Percentiles rank a stretch among this genome's conserved stretches.
phyloP scores from a whole-genome alignment of 1,140 invertebrate genomes.

The Papilio machaon region DNA sequence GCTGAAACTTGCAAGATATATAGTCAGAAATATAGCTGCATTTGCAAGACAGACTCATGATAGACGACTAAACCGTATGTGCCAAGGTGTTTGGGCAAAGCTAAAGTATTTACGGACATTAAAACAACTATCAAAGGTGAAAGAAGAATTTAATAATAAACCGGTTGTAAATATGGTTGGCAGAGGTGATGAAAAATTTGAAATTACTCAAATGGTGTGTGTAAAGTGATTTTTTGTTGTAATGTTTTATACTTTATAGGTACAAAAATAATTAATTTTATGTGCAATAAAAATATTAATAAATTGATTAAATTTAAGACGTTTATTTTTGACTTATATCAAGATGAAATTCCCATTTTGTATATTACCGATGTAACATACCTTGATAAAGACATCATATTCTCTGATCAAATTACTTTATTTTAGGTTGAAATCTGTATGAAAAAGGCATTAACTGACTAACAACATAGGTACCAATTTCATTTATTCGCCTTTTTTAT shows the following conservation, averaged over 20 bases:
- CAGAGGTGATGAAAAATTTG: constrained; percentile 33
- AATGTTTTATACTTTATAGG: not conserved
- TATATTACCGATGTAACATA: too few relatives aligned
- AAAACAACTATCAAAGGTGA: constrained; percentile 44
- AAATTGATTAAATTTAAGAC: not conserved
- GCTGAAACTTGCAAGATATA: constrained; percentile 84
- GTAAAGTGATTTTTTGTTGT: constrained; percentile 24
- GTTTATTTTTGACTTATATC: not conserved
- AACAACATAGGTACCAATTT: too few relatives aligned
- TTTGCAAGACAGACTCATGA: constrained; percentile 84
- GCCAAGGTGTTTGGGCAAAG: constrained; percentile 92
- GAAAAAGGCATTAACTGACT: too few relatives aligned
- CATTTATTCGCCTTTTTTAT: too few relatives aligned
- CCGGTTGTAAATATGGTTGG: constrained; percentile 33
- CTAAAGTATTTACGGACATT: constrained; percentile 84
- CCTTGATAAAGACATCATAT: too few relatives aligned
- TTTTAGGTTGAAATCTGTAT: too few relatives aligned
- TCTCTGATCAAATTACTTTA: too few relatives aligned
- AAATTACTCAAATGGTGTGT: constrained; percentile 23
- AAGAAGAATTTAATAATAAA: constrained; percentile 32
- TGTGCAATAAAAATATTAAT: constrained; percentile 17
- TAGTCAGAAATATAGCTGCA: constrained; percentile 86
- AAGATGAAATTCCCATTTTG: too few relatives aligned
- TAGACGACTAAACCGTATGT: constrained; percentile 88
- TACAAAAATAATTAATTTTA: not conserved